Percentiles rank a stretch among this genome's conserved stretches.
Conservation (phyloP, 2,797 vertebrate genomes). For the Sebastes iracundus region DNA sequence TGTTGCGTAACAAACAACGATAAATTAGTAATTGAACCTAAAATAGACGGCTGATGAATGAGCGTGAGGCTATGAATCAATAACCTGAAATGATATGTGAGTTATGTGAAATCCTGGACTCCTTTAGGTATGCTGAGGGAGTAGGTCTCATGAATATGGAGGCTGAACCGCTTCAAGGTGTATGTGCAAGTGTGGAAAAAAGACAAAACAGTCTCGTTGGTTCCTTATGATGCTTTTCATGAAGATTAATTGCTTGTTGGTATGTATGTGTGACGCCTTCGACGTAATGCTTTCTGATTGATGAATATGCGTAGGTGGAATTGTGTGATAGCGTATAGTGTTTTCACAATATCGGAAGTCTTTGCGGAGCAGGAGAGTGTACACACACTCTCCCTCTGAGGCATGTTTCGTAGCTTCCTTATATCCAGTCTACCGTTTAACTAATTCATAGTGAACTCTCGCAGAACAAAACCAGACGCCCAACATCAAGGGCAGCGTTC, state of each 20-base stretch:
- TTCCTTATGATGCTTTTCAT: constrained; percentile 64
- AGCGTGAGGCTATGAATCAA: constrained; percentile 28
- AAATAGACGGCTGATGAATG: constrained; percentile 37
- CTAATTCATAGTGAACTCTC: constrained; percentile 81
- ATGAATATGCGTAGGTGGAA: constrained; percentile 76
- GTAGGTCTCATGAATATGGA: constrained; percentile 81
- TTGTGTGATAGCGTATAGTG: constrained; percentile 66
- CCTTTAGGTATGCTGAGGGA: constrained; percentile 67
- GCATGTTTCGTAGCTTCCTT: constrained; percentile 76
- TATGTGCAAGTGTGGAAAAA: constrained; percentile 61
- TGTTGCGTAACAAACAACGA: constrained; percentile 35
- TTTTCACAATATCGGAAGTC: constrained; percentile 72
- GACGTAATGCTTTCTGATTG: constrained; percentile 66
- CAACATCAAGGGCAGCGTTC: constrained; percentile 79
- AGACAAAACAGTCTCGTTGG: constrained; percentile 61
- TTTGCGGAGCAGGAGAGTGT: constrained; percentile 70
- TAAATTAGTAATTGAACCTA: constrained; percentile 41
- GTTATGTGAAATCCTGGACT: constrained; percentile 63
- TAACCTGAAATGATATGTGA: constrained; percentile 73
- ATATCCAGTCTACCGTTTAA: constrained; percentile 78
- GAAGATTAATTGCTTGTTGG: constrained; percentile 74
- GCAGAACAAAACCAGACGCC: constrained; percentile 78
- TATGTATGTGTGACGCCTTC: constrained; percentile 58
- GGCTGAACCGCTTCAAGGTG: constrained; percentile 78
- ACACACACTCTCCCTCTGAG: constrained; percentile 74